Base-by-base conservation (phyloP, 2,888 invertebrate species). In the Branchellion lobata region DNA sequence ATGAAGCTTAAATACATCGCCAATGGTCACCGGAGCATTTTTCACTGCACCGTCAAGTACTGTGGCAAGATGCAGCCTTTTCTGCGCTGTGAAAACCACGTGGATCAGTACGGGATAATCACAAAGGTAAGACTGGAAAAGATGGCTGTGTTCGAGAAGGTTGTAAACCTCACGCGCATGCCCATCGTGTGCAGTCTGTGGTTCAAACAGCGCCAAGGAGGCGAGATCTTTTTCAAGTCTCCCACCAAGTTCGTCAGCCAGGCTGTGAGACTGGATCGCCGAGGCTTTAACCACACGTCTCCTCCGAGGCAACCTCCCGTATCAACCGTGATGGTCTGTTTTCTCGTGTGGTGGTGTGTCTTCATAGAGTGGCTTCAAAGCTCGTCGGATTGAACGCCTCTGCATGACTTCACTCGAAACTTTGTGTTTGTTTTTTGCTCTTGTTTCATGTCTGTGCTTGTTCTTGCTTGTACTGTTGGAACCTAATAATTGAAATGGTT, bases 21-120 rank as follows among this genome's bases (percentile, higher is more conserved):
- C 31, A 57, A 57, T n/a, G 5, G 61, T 14, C 3, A 24, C 5
- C 21, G 21, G 21, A 57, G 3, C 3, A 33, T 75, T n/a, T 53
- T 75, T 18, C 75, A 51, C 27, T 75, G 75, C 21, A 21, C 51
- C 14, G 21, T 75, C 29, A 47, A 51, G 29, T 75, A 29, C 53
- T 75, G 33, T 29, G 75, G 75, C 33, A 75, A 51, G 53, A 75
- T 75, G 75, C 75, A 53, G 24, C 75, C 75, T 1, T 75, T 75
- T 33, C 53, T 75, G 27, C 24, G 53, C 24, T 75, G 75, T 31
- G 51, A 40, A 27, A 40, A 75, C 51, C 33, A 31, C 27, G 11
- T 29, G n/a, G 51, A 75, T 27, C 40, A 53, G 11, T 51, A 51
- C 21, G 75, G 75, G 3, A 27, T 51, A 27, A 53, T 51, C 51